Conservation (phyloP, 2,797 vertebrate species). For the Rhadinocentrus ornatus region DNA sequence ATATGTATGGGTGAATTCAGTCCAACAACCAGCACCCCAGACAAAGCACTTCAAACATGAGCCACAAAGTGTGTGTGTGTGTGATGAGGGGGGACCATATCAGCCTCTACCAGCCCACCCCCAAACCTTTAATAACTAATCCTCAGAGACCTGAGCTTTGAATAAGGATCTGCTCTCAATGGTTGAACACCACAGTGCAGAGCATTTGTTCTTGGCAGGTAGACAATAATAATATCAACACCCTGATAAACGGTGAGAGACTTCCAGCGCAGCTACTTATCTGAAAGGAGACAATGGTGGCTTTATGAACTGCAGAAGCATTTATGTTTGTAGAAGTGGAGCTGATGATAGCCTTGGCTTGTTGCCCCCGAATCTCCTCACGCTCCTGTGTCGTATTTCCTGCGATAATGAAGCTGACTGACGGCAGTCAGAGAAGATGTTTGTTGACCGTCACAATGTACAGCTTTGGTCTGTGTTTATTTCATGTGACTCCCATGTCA, state of each 20-base stretch:
- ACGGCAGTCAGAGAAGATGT: slow-evolving; percentile 54
- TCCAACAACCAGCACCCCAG: slow-evolving; percentile 66
- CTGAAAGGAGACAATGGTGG: slow-evolving; percentile 55
- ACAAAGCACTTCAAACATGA: slow-evolving; percentile 83
- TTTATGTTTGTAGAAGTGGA: slow-evolving; percentile 44
- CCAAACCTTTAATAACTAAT: slow-evolving; percentile 56
- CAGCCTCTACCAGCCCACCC: slow-evolving; percentile 59
- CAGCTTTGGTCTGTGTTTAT: slow-evolving; percentile 40
- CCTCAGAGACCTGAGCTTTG: slow-evolving; percentile 62
- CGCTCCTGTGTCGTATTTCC: slow-evolving; percentile 41
- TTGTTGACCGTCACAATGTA: slow-evolving; percentile 48
- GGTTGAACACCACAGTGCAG: slow-evolving; percentile 29
- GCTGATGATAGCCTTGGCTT: slow-evolving; percentile 45
- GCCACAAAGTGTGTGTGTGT: slow-evolving; percentile 49
- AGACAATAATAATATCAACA: slow-evolving; percentile 32
- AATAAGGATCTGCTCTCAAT: slow-evolving; percentile 65
- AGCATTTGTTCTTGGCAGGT: slow-evolving; percentile 45
- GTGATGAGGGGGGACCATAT: slow-evolving; percentile 46
- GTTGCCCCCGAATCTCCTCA: slow-evolving; percentile 39
- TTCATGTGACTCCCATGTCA: slow-evolving; percentile 25
- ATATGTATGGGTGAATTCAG: slow-evolving; percentile 70
- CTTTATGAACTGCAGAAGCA: slow-evolving; percentile 56
- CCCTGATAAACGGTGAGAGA: slow-evolving; percentile 47
- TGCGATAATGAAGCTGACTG: slow-evolving; percentile 34
- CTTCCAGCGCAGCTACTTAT: slow-evolving; percentile 43